Conservation (phyloP, 2,888 invertebrate species). For the Boloria selene region DNA sequence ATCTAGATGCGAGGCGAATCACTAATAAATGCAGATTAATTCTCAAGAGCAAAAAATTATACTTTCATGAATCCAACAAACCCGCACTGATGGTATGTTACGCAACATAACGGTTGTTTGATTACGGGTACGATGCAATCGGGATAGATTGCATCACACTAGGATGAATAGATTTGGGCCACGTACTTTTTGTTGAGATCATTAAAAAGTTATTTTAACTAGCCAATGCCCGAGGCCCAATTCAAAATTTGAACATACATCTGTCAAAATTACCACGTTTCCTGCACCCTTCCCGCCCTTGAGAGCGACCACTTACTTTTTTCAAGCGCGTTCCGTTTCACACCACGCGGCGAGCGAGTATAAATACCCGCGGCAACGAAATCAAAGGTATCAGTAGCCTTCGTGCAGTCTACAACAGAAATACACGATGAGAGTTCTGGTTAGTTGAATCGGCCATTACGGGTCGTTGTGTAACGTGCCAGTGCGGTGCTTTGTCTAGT, state of each 20-base stretch:
- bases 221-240: conserved; percentile 40
- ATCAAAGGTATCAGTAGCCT: conserved; percentile 79
- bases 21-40: conserved; percentile 40
- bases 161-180: conserved; percentile 11
- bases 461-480: conserved; percentile 46
- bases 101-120: conserved; percentile 20
- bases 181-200: not conserved
- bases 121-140: conserved; percentile 7
- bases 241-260: conserved; percentile 55
- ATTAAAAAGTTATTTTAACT: conserved; percentile 23
- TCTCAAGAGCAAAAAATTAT: conserved; percentile 39
- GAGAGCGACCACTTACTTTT: conserved; percentile 76
- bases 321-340: conserved; percentile 69
- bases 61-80: conserved; percentile 37
- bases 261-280: conserved; percentile 67
- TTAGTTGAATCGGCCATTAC: conserved; percentile 54
- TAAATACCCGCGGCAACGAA: conserved; percentile 69
- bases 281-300: conserved; percentile 80
- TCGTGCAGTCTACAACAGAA: conserved; percentile 80
- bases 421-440: conserved; percentile 81
- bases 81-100: conserved; percentile 21
- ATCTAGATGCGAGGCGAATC: conserved; percentile 12
- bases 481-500: conserved; percentile 47
- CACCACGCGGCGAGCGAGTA: conserved; percentile 62
- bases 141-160: conserved; percentile 15